Conservation (phyloP, 2,888 invertebrate species). For the Apodemia zela region DNA sequence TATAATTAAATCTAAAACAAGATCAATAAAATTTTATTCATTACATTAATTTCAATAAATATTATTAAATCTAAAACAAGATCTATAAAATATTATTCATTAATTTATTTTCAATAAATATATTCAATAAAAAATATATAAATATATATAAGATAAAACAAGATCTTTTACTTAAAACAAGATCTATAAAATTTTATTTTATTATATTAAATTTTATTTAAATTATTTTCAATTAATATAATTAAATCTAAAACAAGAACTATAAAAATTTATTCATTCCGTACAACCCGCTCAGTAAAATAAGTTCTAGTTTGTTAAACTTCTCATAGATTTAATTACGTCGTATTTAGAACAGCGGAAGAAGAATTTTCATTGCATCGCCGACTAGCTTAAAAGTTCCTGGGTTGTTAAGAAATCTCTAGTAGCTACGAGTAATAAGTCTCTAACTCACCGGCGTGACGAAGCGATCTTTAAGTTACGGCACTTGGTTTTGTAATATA, state of each 20-base stretch:
- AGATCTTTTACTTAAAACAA: too few species aligned
- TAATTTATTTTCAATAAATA: too few species aligned
- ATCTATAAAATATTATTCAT: constrained; percentile 2
- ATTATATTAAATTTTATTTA: too few species aligned
- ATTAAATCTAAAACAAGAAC: too few species aligned
- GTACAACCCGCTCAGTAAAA: constrained; percentile 18
- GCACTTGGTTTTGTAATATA: constrained; percentile 54
- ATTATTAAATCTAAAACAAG: too few species aligned
- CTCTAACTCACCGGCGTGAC: constrained; percentile 52
- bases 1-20: too few species aligned
- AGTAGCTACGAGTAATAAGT: constrained; percentile 45
- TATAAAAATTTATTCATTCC: constrained; percentile 6
- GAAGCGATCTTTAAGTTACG: constrained; percentile 52
- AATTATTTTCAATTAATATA: too few species aligned
- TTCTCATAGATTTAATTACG: constrained; percentile 22
- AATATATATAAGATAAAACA: too few species aligned
- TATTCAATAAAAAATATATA: too few species aligned
- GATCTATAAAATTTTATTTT: too few species aligned
- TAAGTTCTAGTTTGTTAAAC: constrained; percentile 18
- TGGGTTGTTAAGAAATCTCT: constrained; percentile 21
- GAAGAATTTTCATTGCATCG: constrained; percentile 15
- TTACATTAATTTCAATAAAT: too few species aligned
- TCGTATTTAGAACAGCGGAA: constrained; percentile 18
- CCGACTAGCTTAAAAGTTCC: constrained; percentile 17
- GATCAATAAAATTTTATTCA: constrained; percentile 1